Base-by-base conservation (phyloP, 2,888 invertebrate species). In the Aproaerema taeniolella region DNA sequence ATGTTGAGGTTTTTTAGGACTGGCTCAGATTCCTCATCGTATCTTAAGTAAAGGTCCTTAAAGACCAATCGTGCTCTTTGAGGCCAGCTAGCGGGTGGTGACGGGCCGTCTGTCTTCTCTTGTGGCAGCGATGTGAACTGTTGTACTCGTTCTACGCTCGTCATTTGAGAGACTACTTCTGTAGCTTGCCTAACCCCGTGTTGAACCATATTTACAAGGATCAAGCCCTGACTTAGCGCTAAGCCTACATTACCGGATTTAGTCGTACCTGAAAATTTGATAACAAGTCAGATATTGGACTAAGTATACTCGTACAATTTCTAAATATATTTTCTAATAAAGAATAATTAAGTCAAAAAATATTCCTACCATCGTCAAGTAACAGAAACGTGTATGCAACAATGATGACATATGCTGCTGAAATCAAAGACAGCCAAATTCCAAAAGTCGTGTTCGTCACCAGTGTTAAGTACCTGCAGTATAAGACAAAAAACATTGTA, bases 161-260 rank as follows among this genome's bases (percentile, higher is more conserved):
- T 92, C 92, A 93, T 93, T 56, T 92, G 91, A n/a, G 91, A 91
- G 36, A 92, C 85, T 15, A 91, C 90, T 63, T 95, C 95, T 0
- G 95, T 92, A 20, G 92, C 90, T 67, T 94, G 94, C 42, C 94
- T 88, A 46, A 95, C 91, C 6, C 93, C 94, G 77, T 92, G 91
- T 65, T 95, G 94, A 41, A 95, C 89, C 91, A 94, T 92, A 46
- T 93, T 94, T 39, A 93, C 93, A 43, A 95, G 64, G 51, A 92
- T 90, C 39, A 93, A 72, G 43, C 91, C 90, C 53, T 93, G 93
- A 16, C 92, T 91, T 45, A 94, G 87, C 0, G 92, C 92, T 34
- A 94, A 71, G 2, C 93, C 93, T 1, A 93, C 91, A 59, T 91
- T 88, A 0, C 92, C 92, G 1, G 92, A 90, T 42, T 81, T 76